These are phyloP conservation scores for Sigmodon hispidus DNA, from an alignment of 2,113 vertebrate genomes.

Conservation along the genomic window DNA sequence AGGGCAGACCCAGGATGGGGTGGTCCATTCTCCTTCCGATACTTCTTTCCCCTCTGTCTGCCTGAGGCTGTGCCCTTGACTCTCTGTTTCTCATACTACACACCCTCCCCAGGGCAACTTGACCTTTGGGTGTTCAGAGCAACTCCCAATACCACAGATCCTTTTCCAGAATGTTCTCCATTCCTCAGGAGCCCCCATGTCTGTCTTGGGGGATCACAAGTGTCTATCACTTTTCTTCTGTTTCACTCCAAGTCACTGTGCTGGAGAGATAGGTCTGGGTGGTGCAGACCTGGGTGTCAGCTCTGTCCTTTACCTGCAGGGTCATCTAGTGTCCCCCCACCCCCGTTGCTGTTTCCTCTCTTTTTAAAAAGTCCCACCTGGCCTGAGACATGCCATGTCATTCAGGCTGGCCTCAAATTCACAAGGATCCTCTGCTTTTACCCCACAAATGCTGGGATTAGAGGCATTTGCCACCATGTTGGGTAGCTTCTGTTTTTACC, in stretches of 20 bases:
- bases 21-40: fast-evolving
- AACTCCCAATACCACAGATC: background rate
- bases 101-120: background rate
- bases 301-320: background rate
- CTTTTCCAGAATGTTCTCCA: background rate
- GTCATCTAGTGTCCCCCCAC: background rate
- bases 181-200: background rate
- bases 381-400: background rate
- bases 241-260: background rate
- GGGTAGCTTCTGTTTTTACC: background rate
- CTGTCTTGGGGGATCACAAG: background rate
- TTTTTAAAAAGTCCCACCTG: background rate
- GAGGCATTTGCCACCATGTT: background rate
- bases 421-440: background rate
- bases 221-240: background rate
- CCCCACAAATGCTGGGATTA: background rate
- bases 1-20: background rate
- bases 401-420: background rate
- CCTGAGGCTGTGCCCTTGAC: background rate
- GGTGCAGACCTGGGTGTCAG: background rate
- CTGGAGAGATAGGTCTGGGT: background rate
- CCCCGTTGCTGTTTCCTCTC: too few species aligned
- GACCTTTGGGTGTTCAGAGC: background rate
- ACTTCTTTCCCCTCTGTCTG: background rate
- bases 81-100: background rate